Evolutionary conservation across 1,140 invertebrate species (phyloP).

Genomic region (Trichonephila clavata): DNA sequence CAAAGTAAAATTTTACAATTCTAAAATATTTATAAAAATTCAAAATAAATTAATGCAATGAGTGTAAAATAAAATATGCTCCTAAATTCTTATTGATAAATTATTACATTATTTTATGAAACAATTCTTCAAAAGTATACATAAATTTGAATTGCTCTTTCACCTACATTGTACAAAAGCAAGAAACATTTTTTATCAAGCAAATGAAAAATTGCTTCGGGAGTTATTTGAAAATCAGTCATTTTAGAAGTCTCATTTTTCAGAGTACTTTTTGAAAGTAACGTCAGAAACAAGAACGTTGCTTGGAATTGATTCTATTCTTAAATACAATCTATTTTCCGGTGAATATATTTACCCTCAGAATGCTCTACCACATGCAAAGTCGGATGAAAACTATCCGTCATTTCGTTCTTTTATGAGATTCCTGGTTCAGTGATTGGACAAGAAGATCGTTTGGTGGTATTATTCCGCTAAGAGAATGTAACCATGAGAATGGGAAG

Average conservation of each 20-base stretch:
- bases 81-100: no score
- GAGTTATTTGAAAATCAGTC: background rate
- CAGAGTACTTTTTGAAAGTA: background rate
- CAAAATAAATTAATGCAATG: no score
- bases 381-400: conserved; percentile 20
- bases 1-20: no score
- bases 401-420: conserved; percentile 59
- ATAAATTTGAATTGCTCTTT: no score
- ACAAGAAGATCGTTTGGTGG: conserved; percentile 38
- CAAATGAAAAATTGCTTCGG: background rate
- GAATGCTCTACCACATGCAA: conserved; percentile 9
- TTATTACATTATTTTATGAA: no score
- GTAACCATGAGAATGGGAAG: background rate
- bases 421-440: conserved; percentile 25
- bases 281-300: background rate
- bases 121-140: no score
- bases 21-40: no score
- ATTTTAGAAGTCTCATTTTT: background rate
- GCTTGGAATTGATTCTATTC: conserved; percentile 3
- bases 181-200: background rate
- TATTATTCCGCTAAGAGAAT: conserved; percentile 6
- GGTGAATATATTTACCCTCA: background rate
- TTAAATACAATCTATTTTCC: conserved; percentile 29
- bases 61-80: no score
- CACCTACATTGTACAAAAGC: no score